phyloP scores from a whole-genome alignment of 2,888 invertebrate species.

The Syritta pipiens region DNA sequence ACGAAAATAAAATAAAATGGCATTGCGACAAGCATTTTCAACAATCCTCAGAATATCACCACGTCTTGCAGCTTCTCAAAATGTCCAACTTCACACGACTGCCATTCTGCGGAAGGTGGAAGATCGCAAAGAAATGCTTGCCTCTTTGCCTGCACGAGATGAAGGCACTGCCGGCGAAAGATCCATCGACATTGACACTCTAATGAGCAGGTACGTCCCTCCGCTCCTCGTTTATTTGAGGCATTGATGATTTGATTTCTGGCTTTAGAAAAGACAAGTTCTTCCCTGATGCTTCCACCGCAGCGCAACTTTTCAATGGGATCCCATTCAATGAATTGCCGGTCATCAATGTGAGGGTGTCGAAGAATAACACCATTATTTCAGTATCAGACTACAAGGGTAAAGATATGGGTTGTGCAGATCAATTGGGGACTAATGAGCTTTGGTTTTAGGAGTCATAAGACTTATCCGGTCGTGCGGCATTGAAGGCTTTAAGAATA shows the following conservation, averaged over 20 bases:
- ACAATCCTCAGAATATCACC: slow-evolving; percentile 63
- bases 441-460: slow-evolving; percentile 79
- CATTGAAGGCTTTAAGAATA: slow-evolving; percentile 95
- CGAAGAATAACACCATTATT: slow-evolving; percentile 93
- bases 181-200: slow-evolving; percentile 85
- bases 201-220: slow-evolving; percentile 83
- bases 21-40: slow-evolving; percentile 71
- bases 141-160: slow-evolving; percentile 82
- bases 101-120: slow-evolving; percentile 77
- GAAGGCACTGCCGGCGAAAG: slow-evolving; percentile 90
- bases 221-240: no score
- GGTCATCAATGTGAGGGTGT: slow-evolving; percentile 89
- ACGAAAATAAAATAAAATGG: slow-evolving; percentile 69
- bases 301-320: slow-evolving; percentile 86
- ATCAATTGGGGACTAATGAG: slow-evolving; percentile 1
- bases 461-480: slow-evolving; percentile 88
- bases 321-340: slow-evolving; percentile 89
- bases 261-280: slow-evolving; percentile 82
- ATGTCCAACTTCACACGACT: slow-evolving; percentile 72
- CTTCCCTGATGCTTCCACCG: slow-evolving; percentile 88
- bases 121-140: slow-evolving; percentile 81
- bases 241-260: no score
- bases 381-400: slow-evolving; percentile 86
- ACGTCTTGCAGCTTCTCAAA: slow-evolving; percentile 21
- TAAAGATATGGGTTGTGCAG: no score